Base-by-base conservation (phyloP, 2,888 invertebrate genomes). In the Oeneis ivallda region DNA sequence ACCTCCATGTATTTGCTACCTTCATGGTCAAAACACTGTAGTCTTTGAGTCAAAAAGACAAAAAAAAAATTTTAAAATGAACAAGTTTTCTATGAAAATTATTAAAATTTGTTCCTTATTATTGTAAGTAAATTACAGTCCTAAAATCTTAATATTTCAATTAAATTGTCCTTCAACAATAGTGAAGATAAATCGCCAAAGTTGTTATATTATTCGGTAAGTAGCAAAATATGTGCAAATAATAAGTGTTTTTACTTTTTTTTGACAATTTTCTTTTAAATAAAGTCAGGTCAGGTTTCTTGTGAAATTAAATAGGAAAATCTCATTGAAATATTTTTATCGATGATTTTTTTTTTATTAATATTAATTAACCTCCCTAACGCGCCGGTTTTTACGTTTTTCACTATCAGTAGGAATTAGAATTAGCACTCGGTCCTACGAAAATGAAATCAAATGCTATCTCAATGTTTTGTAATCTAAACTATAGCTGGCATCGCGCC, bases 401-500 rank as follows among this genome's bases (percentile, higher is more conserved):
- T 47, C 47, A 15, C 17, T 47, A 47, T 13, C 17, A 49, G 49
- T 49, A 19, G 11, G 49, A 26, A 26, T 11, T 10, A 19, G 15
- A 7, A 15, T 8, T 34, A 34, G 15, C 15, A 53, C 9, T 34
- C 4, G 11, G 5, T 19, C 11, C 11, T 41, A 41, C 41, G 41
- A 1, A 41, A 56, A 56, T 41, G 19, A 41, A n/a, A 39, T 39
- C 41, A 13, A 19, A n/a, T 41, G 32, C 15, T 45, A 43, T 9
- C 32, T 39, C 61, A 60, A 64, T 66, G 57, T 64, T 83, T 87
- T 83, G 84, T 80, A 84, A 84, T 83, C 81, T 81, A 82, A 65
- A 78, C 76, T 50, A 72, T 62, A 71, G 61, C 76, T 89, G 90
- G 90, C 89, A 58, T 15, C 1, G 15, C 71, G 88, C 90, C 90